Evolutionary conservation across 2,113 vertebrate species (phyloP), one percentile per base, ranked within the genome.

Genomic region (Odocoileus hemionus): DNA sequence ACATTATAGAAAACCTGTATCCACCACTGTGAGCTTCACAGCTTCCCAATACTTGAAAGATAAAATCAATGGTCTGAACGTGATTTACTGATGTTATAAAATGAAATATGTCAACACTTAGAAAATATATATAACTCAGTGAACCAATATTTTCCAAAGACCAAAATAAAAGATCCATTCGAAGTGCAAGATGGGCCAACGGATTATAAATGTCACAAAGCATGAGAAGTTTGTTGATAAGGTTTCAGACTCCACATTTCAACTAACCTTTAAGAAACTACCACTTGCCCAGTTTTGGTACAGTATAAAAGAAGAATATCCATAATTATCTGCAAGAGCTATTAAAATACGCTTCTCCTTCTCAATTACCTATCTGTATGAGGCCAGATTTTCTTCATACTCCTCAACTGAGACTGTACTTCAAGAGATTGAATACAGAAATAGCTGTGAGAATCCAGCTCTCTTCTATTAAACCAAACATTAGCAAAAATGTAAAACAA

Each of bases 311-410:
- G 21, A 57, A 95, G 16, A 78, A 86, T n/a, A 91, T 13, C 6
- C 55, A 83, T 7, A 84, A 82, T 96, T 50, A 86, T 33, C 43
- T 52, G 47, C 33, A 91, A 91, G 36, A 55, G 36, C 21, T 64
- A 54, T 15, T 94, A 88, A 96, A 94, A 91, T 93, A 93, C 30
- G 30, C 57, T 64, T 83, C 58, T 67, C 89, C 58, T 95, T 64
- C 30, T 85, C 88, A 85, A 70, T 19, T 60, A 84, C 15, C 1
- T 67, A 74, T 60, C 64, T 33, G 6, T 36, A 39, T 50, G 26
- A 91, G 19, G 54, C 45, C 57, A 43, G 9, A 91, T 33, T 95
- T 94, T 39, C 15, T 85, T 95, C 67, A 50, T n/a, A 47, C 39
- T 33, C 21, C 92, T 94, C 58, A 82, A 50, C 52, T 43, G 91